Evolutionary conservation across 2,888 invertebrate species (phyloP).

Genomic region (Drosophila mettleri): DNA sequence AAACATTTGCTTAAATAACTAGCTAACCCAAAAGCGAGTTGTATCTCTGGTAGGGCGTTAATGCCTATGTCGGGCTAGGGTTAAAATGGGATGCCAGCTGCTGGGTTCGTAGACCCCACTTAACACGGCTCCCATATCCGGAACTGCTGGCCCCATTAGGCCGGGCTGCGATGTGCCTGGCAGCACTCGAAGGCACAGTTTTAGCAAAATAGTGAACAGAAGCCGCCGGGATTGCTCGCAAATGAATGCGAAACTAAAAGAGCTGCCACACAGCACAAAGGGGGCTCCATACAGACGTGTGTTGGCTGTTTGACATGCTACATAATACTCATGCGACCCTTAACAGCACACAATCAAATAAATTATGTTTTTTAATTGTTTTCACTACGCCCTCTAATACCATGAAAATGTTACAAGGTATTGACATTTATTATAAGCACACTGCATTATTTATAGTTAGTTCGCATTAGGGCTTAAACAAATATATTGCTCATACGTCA

Average conservation of each 20-base stretch:
- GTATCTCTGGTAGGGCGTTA: slow-evolving; percentile 60
- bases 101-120: slow-evolving; percentile 70
- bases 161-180: slow-evolving; percentile 19
- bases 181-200: slow-evolving; percentile 44
- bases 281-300: neutral
- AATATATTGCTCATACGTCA: slow-evolving; percentile 64
- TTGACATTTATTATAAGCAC: slow-evolving; percentile 8
- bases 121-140: slow-evolving; percentile 52
- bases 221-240: slow-evolving; percentile 44
- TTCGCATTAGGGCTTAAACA: slow-evolving; percentile 33
- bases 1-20: slow-evolving; percentile 57
- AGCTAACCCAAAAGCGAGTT: slow-evolving; percentile 54
- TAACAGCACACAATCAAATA: slow-evolving; percentile 28
- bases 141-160: slow-evolving; percentile 53
- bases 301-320: neutral
- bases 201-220: slow-evolving; percentile 51
- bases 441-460: slow-evolving; percentile 48
- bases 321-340: slow-evolving; percentile 15
- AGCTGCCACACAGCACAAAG: slow-evolving; percentile 15
- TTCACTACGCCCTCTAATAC: slow-evolving; percentile 13
- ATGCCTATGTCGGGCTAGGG: slow-evolving; percentile 53
- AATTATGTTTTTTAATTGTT: slow-evolving; percentile 36
- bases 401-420: slow-evolving; percentile 8
- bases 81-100: slow-evolving; percentile 27
- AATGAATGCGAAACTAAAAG: slow-evolving; percentile 45